These are phyloP conservation scores for Pachyuromys duprasi DNA, from an alignment of 2,797 vertebrate genomes.

Conservation along the genomic window DNA sequence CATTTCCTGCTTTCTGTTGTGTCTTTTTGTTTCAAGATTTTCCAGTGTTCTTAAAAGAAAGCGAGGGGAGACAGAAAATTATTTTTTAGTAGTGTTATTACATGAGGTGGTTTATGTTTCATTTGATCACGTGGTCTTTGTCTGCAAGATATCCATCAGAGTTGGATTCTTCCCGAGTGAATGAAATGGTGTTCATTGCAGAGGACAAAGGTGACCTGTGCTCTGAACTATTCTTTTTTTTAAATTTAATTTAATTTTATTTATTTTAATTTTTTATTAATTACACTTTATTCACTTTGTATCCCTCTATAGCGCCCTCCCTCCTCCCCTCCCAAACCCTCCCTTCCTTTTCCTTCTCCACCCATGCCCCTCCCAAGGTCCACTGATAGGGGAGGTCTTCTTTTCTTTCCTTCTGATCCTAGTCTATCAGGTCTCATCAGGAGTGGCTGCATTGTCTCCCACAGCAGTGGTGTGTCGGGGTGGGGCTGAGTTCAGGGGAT, in stretches of 20 bases:
- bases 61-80: not conserved
- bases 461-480: not conserved
- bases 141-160: not conserved
- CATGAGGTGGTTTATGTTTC: conserved; percentile 22
- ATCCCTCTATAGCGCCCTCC: too few relatives aligned
- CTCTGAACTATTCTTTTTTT: not conserved
- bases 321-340: too few relatives aligned
- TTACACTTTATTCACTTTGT: too few relatives aligned
- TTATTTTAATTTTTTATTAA: too few relatives aligned
- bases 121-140: not conserved
- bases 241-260: too few relatives aligned
- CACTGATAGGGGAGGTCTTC: too few relatives aligned
- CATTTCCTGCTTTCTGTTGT: not conserved
- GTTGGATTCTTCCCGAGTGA: not conserved
- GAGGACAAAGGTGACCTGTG: not conserved
- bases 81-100: not conserved
- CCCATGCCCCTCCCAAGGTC: too few relatives aligned
- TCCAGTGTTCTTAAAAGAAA: conserved; percentile 20
- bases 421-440: too few relatives aligned
- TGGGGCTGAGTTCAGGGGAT: not conserved
- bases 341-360: too few relatives aligned
- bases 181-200: not conserved
- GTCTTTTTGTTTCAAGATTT: conserved; percentile 20
- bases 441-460: too few relatives aligned
- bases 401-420: too few relatives aligned